These are phyloP conservation scores for Entosphenus tridentatus DNA, from an alignment of 2,113 vertebrate genomes.

Conservation along the genomic window DNA sequence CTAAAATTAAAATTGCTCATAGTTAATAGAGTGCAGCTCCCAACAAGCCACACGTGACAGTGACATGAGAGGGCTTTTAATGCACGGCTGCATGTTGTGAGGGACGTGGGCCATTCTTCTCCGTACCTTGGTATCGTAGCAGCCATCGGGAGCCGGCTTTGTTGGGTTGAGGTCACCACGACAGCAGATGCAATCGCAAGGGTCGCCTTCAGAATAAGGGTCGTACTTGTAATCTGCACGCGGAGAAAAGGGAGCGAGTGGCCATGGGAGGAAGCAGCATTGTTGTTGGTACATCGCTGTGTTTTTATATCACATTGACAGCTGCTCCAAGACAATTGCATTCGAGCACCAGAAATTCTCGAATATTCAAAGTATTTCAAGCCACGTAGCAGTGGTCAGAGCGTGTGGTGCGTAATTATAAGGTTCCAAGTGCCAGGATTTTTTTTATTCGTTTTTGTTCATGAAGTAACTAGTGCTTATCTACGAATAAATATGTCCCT, in stretches of 20 bases:
- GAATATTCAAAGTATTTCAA: slow-evolving; percentile 8
- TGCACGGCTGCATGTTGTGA: not conserved
- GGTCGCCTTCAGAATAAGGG: slow-evolving; percentile 41
- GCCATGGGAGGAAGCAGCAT: not conserved
- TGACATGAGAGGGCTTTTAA: not conserved
- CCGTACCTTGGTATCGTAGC: slow-evolving; percentile 63
- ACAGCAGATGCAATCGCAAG: slow-evolving; percentile 63
- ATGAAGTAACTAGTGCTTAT: too few species aligned
- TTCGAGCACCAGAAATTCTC: not conserved
- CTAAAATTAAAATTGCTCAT: not conserved
- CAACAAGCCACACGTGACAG: slow-evolving; percentile 8
- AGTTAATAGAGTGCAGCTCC: not conserved
- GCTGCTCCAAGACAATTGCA: not conserved
- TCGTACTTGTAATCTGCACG: slow-evolving; percentile 43
- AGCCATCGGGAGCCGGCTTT: slow-evolving; percentile 36
- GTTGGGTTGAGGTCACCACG: slow-evolving; percentile 38
- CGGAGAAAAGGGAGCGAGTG: slow-evolving; percentile 6
- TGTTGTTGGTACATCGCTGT: not conserved
- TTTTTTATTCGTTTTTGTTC: too few species aligned
- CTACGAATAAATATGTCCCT: too few species aligned
- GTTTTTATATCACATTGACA: not conserved
- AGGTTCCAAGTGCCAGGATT: too few species aligned
- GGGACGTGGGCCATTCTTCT: too few species aligned
- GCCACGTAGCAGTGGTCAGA: slow-evolving; percentile 11
- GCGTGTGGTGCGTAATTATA: slow-evolving; percentile 11